A percentile compares a stretch with the other conserved stretches of the same genome.
Conservation (phyloP, 2,888 invertebrate species). For the Aphrophora alni region DNA sequence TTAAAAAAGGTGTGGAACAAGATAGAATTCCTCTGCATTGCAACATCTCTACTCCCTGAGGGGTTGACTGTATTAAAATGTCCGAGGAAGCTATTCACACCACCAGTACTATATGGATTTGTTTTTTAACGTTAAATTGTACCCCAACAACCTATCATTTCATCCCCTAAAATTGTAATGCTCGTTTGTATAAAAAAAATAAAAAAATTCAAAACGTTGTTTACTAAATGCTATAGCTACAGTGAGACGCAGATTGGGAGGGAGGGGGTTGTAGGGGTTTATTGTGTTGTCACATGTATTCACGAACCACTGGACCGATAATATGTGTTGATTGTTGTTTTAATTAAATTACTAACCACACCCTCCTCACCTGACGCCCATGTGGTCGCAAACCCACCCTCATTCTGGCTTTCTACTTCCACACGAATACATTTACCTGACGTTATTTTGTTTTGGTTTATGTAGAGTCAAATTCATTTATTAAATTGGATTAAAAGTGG, state of each 20-base stretch:
- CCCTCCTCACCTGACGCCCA: neutral
- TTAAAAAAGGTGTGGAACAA: too few species aligned
- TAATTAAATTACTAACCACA: neutral
- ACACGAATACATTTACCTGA: neutral
- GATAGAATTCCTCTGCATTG: too few species aligned
- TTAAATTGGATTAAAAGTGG: too few species aligned
- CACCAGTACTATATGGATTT: too few species aligned
- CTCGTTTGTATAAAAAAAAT: too few species aligned
- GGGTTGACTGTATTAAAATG: too few species aligned
- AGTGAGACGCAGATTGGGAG: neutral
- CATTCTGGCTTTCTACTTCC: neutral
- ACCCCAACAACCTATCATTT: too few species aligned
- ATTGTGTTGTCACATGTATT: neutral
- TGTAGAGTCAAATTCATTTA: neutral
- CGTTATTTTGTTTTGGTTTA: neutral
- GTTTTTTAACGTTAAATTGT: too few species aligned
- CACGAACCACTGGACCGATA: neutral
- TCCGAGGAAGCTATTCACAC: too few species aligned
- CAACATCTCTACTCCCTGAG: too few species aligned
- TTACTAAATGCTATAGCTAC: neutral
- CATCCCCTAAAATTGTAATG: too few species aligned
- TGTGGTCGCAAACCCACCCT: neutral
- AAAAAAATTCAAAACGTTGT: neutral
- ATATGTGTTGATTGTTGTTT: conserved; percentile 1
- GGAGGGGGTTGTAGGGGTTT: neutral